Conservation (phyloP, 1,140 invertebrate species). For the Patella vulgata region DNA sequence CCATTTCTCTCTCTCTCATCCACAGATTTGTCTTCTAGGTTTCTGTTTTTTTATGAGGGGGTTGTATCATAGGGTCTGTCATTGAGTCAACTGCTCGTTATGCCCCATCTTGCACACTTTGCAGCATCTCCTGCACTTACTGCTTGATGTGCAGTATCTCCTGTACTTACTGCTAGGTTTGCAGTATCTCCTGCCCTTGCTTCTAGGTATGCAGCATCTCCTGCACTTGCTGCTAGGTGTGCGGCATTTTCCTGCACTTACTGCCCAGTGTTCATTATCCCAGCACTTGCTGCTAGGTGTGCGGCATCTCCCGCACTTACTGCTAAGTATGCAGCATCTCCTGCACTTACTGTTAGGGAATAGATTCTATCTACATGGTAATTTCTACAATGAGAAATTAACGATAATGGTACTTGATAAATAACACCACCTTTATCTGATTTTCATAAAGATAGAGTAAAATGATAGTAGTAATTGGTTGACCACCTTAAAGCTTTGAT, state of each 20-base stretch:
- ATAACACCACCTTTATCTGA: no score
- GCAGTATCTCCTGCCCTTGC: conserved; percentile 1
- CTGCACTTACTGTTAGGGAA: conserved; percentile 55
- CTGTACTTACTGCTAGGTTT: neutral
- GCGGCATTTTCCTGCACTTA: conserved; percentile 38
- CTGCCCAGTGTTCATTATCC: conserved; percentile 34
- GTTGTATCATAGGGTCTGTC: neutral
- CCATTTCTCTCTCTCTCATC: no score
- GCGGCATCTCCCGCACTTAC: conserved; percentile 50
- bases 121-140: neutral
- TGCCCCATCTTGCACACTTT: neutral
- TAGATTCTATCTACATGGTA: conserved; percentile 16
- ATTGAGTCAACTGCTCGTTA: neutral
- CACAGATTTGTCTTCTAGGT: neutral
- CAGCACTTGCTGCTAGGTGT: conserved; percentile 45
- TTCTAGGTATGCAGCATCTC: conserved; percentile 53
- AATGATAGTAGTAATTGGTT: no score
- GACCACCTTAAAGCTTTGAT: no score
- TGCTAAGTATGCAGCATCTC: no score
- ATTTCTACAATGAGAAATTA: no score
- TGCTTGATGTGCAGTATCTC: no score
- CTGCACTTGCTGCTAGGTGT: conserved; percentile 47
- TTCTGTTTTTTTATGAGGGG: neutral
- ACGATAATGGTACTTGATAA: no score
- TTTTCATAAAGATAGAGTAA: no score